Evolutionary conservation across 2,888 invertebrate genomes (phyloP).

Genomic region (Andrena fulva): DNA sequence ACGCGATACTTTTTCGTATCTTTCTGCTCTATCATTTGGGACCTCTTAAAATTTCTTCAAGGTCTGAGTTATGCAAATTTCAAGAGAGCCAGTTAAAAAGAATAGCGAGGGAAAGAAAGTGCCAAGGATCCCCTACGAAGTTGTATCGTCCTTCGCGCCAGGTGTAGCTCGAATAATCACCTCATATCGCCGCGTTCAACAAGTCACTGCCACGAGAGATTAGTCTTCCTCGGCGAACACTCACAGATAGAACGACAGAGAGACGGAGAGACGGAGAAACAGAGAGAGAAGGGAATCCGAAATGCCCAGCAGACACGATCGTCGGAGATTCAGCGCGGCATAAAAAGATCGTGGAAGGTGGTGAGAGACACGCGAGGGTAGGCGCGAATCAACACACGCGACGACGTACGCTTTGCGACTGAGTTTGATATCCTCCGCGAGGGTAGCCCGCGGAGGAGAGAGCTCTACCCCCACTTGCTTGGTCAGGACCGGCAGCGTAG

Average conservation of each 20-base stretch:
- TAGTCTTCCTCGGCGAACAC: constrained; percentile 3
- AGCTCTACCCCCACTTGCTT: constrained; percentile 64
- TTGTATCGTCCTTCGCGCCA: constrained; percentile 11
- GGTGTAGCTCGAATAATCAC: constrained; percentile 33
- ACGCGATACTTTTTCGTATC: background rate
- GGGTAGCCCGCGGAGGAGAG: constrained; percentile 70
- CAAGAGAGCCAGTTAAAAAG: too few relatives aligned
- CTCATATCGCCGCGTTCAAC: constrained; percentile 49
- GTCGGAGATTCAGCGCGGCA: background rate
- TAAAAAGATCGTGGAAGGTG: background rate
- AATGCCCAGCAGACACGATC: constrained; percentile 1
- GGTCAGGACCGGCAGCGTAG: constrained; percentile 34
- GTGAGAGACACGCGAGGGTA: background rate
- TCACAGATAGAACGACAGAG: background rate
- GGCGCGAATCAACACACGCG: constrained; percentile 56
- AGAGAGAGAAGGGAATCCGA: too few relatives aligned
- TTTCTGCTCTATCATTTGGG: background rate
- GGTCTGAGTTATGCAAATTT: background rate
- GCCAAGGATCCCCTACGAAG: background rate
- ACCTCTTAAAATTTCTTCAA: background rate
- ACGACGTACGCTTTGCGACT: constrained; percentile 78
- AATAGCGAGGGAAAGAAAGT: too few relatives aligned
- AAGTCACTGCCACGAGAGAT: constrained; percentile 38
- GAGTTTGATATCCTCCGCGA: constrained; percentile 75
- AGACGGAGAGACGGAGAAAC: too few relatives aligned